Conservation (phyloP, 2,113 vertebrate species). For the Microcebus jonahi region DNA sequence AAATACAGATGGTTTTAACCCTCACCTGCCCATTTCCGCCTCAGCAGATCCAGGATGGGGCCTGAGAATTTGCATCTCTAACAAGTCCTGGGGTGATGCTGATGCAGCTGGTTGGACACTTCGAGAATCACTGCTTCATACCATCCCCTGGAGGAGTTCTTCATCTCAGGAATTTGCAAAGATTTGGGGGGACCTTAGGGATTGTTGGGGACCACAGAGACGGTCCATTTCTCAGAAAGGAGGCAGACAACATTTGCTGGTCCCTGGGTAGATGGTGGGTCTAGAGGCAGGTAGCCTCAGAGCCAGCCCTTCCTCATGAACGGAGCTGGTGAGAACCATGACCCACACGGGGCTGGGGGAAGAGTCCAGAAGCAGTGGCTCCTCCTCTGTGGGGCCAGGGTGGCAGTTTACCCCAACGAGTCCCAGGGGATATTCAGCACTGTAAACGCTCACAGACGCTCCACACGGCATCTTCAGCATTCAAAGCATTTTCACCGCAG, state of each 20-base stretch:
- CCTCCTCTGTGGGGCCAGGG: background rate
- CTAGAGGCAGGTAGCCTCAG: background rate
- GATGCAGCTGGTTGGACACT: no score
- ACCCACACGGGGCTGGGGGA: rapidly evolving
- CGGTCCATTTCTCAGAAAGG: background rate
- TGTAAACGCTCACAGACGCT: background rate
- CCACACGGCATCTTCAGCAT: background rate
- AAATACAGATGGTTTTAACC: no score
- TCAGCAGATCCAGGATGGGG: background rate
- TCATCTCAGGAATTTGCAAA: no score
- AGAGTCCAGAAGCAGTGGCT: background rate
- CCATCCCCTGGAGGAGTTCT: background rate
- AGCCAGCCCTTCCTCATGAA: background rate
- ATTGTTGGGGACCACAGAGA: background rate
- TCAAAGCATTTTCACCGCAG: background rate
- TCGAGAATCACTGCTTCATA: background rate
- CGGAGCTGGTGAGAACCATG: background rate
- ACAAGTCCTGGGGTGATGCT: background rate
- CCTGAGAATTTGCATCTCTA: background rate
- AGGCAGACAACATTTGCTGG: background rate
- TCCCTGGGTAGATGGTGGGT: background rate
- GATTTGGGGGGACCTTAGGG: background rate
- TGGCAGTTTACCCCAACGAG: background rate
- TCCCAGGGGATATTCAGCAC: rapidly evolving
- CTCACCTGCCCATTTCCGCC: background rate